A percentile compares a stretch with the other conserved stretches of the same genome.
These are phyloP conservation scores for Diadema setosum DNA, from an alignment of 35 echinoderm and acorn worm species.

Conservation along the genomic window DNA sequence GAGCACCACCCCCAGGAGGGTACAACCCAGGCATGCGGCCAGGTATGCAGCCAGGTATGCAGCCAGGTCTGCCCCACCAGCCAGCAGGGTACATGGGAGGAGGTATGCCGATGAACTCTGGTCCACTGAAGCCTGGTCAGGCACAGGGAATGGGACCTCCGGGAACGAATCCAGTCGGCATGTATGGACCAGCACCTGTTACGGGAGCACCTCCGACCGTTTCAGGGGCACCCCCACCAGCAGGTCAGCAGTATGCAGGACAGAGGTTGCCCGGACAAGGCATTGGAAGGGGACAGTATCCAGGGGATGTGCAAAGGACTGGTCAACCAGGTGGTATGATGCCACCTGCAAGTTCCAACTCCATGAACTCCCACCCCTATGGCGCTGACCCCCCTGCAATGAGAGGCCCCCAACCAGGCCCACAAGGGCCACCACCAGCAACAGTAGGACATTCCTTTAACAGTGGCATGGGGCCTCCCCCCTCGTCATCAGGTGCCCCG, in stretches of 20 bases:
- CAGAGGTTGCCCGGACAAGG: background rate
- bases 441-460: background rate
- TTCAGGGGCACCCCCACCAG: background rate
- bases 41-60: constrained; percentile 27
- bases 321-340: background rate
- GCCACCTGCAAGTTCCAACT: background rate
- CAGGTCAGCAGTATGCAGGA: background rate
- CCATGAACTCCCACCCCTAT: background rate
- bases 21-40: constrained; percentile 6
- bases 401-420: background rate
- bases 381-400: background rate
- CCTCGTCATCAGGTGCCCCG: background rate
- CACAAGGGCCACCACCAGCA: background rate
- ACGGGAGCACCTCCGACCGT: background rate
- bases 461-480: background rate
- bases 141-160: background rate
- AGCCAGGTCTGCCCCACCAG: background rate
- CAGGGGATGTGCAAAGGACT: background rate
- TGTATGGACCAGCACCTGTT: constrained; percentile 1
- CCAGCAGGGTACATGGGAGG: background rate
- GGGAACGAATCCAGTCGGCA: background rate
- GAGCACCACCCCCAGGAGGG: constrained; percentile 30
- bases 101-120: background rate
- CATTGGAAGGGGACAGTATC: no score
- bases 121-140: background rate